Base-by-base conservation (phyloP, 2,797 vertebrate species). In the Pangasius sanitwongsei region DNA sequence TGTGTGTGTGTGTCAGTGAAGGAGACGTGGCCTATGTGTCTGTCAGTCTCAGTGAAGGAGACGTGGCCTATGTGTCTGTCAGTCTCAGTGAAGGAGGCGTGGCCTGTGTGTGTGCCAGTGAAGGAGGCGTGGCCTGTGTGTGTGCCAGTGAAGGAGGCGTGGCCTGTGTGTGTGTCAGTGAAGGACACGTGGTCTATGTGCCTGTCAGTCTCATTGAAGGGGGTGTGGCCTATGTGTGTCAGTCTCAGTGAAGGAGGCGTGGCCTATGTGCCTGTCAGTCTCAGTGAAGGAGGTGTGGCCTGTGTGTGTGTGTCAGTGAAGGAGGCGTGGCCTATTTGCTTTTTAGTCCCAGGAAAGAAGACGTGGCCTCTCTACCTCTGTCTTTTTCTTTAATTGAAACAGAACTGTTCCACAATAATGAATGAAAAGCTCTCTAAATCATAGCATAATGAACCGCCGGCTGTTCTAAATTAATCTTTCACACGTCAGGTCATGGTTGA, bases 391-490 rank as follows among this genome's bases (percentile, higher is more conserved):
- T 15, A 61, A 41, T 63, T 61, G 18, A 61, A 44, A 16, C 80
- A 83, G 80, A 82, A 3, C n/a, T 34, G 50, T 55, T 34, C 23
- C 53, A 5, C 44, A 25, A 1, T 50, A 48, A 77, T 77, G 50
- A 75, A 44, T 48, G 23, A 23, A 75, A 44, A 28, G 23, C 34
- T 57, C n/a, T 55, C 8, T 34, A 48, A 80, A 41, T 41, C 9
- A 12, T 0, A 61, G 53, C 11, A 61, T 37, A 41, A 82, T 6
- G 31, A 41, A 6, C 25, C 4, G 15, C 28, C 31, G 18, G n/a
- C 55, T 82, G 53, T 61, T 82, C 55, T 13, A 61, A 61, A 59
- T 82, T 41, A 34, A 82, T 61, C 55, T 83, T 61, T 83, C 37
- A 0, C 25, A 83, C 55, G 28, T 83, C 80, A 63, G 57, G 41